Conservation (phyloP, 2,797 vertebrate species). For the Rhincodon typus region DNA sequence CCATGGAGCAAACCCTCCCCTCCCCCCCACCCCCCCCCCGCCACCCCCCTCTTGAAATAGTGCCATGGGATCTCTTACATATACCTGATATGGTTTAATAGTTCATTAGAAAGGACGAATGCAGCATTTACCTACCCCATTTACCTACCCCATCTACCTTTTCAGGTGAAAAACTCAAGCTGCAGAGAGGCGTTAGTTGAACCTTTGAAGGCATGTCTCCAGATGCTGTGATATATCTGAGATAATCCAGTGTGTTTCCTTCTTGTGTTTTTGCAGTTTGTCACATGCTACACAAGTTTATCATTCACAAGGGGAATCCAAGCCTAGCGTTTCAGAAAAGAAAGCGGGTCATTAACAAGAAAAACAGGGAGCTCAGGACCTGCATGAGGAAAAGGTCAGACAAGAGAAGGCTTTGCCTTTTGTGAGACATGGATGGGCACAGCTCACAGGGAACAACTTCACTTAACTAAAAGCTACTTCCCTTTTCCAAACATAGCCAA, state of each 20-base stretch:
- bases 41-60: too few relatives aligned
- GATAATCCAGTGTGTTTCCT: neutral
- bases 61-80: neutral
- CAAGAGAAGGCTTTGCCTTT: neutral
- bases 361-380: neutral
- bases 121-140: neutral
- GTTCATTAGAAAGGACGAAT: neutral
- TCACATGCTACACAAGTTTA: neutral
- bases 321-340: neutral
- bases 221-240: neutral
- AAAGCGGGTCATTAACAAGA: neutral
- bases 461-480: neutral
- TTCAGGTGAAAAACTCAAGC: neutral
- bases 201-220: neutral
- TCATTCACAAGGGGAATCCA: neutral
- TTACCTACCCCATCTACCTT: neutral
- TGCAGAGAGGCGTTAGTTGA: neutral
- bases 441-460: neutral
- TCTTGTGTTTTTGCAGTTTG: neutral
- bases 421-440: neutral
- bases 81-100: neutral
- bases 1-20: neutral
- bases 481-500: neutral
- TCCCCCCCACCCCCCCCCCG: too few relatives aligned
- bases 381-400: neutral